Evolutionary conservation across 2,888 invertebrate species (phyloP).

Genomic region (Camponotus fellah): DNA sequence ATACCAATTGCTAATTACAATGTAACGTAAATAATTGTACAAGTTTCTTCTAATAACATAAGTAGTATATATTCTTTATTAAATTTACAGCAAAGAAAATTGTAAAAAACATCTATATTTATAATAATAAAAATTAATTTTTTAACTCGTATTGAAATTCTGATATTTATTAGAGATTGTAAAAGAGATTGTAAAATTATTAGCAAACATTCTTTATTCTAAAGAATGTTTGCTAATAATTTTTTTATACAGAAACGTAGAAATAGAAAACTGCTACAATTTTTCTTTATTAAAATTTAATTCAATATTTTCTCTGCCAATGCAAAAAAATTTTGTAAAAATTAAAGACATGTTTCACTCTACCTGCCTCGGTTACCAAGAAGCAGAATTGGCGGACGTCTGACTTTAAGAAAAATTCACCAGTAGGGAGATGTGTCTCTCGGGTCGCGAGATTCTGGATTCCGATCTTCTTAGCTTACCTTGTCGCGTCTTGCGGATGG

Average conservation of each 20-base stretch:
- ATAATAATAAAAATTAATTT: neutral
- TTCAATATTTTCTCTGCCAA: neutral
- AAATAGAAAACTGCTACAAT: neutral
- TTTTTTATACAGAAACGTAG: neutral
- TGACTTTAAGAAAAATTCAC: slow-evolving; percentile 25
- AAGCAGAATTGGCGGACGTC: neutral
- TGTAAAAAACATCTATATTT: neutral
- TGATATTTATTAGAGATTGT: neutral
- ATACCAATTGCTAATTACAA: neutral
- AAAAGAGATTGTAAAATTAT: no score
- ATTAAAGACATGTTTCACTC: neutral
- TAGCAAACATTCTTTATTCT: no score
- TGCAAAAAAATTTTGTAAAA: neutral
- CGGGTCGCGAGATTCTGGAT: slow-evolving; percentile 62
- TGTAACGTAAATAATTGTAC: neutral
- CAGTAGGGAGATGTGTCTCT: slow-evolving; percentile 21
- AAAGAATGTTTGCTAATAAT: neutral
- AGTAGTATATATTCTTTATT: neutral
- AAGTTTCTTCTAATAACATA: neutral
- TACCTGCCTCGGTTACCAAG: neutral
- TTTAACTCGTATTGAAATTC: neutral
- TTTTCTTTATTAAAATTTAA: neutral
- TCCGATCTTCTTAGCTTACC: slow-evolving; percentile 67
- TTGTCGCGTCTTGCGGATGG: slow-evolving; percentile 74
- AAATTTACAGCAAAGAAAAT: neutral